Percentiles rank a stretch among this genome's conserved stretches.
Evolutionary conservation across 2,113 vertebrate genomes (phyloP).

Genomic region (Echinops telfairi): DNA sequence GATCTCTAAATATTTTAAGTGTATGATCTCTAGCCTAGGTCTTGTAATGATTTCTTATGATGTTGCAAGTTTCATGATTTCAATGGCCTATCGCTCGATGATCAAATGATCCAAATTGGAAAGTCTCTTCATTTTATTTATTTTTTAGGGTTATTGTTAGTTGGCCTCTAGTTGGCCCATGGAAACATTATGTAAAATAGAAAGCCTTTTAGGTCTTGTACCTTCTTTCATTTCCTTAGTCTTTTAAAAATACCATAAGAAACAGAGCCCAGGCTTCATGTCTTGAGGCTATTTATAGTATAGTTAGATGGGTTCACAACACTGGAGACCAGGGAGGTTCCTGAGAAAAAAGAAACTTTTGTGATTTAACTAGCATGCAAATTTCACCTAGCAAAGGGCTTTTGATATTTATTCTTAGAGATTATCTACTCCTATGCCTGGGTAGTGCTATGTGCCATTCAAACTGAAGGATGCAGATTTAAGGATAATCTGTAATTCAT

Average conservation of each 20-base stretch:
- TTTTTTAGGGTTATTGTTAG: neutral
- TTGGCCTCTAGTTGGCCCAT: neutral
- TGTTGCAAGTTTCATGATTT: neutral
- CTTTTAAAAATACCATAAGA: neutral
- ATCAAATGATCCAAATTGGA: conserved; percentile 5
- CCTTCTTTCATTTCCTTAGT: neutral
- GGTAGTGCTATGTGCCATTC: neutral
- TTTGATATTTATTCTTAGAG: conserved; percentile 25
- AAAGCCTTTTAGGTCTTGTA: neutral
- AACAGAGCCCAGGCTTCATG: neutral
- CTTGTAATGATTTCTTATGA: neutral
- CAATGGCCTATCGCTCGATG: neutral
- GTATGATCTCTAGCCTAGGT: neutral
- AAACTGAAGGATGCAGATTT: neutral
- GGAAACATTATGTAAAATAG: neutral
- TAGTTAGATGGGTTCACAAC: conserved; percentile 2
- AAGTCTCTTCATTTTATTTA: neutral
- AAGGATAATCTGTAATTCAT: conserved; percentile 47
- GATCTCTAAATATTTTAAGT: neutral
- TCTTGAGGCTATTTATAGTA: conserved; percentile 4
- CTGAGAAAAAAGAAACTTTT: neutral
- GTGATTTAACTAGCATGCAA: neutral
- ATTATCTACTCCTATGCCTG: neutral
- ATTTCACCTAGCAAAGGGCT: conserved; percentile 36
- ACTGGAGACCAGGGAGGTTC: neutral